A percentile compares a stretch with the other conserved stretches of the same genome.
phyloP scores from a whole-genome alignment of 53 echinoderm and acorn worm genomes.

The Astropecten irregularis region DNA sequence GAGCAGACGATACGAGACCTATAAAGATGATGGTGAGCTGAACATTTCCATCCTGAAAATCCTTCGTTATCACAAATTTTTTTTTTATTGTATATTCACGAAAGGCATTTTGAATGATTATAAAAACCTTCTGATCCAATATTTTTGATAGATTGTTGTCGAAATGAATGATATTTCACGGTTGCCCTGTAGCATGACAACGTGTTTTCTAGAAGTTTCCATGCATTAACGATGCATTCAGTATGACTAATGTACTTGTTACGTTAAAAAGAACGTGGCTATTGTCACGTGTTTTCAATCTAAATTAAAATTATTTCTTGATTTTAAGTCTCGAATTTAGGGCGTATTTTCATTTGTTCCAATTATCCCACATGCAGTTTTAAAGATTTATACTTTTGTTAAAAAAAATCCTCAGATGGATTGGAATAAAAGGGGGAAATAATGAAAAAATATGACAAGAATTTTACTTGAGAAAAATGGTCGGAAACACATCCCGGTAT shows the following conservation, averaged over 20 bases:
- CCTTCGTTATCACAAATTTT: neutral
- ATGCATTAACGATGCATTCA: neutral
- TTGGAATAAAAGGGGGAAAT: no score
- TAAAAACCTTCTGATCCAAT: neutral
- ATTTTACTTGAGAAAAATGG: no score
- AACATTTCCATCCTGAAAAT: constrained; percentile 17
- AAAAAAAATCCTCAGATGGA: no score
- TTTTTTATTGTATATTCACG: neutral
- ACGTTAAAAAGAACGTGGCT: neutral
- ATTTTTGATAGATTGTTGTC: neutral
- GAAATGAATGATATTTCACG: neutral
- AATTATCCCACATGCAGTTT: no score
- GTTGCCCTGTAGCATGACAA: neutral
- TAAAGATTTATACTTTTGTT: no score
- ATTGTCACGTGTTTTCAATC: no score
- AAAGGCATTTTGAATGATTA: neutral
- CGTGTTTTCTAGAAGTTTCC: constrained; percentile 50
- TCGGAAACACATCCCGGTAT: no score
- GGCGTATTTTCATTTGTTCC: no score
- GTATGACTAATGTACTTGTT: neutral
- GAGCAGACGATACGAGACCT: neutral
- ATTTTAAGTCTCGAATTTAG: no score
- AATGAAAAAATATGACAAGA: no score
- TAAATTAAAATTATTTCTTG: no score
- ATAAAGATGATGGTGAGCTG: constrained; percentile 49